These are phyloP conservation scores for Paramacrobiotus metropolitanus DNA, from an alignment of 1,140 invertebrate species.

Conservation along the genomic window DNA sequence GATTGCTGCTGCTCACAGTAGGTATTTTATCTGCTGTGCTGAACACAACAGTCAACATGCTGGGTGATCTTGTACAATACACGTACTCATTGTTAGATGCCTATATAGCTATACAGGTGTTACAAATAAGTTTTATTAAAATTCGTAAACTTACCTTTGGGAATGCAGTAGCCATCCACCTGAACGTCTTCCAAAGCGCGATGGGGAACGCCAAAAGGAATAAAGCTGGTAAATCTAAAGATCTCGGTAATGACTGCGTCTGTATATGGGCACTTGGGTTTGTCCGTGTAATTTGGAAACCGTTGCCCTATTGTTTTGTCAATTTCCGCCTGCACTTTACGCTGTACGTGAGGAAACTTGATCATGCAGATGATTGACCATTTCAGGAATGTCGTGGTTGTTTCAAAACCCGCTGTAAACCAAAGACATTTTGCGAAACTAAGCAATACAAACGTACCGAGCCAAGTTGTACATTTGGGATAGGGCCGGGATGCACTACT, in stretches of 20 bases:
- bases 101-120: no score
- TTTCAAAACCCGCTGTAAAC: slow-evolving; percentile 12
- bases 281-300: neutral
- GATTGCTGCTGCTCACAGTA: no score
- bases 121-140: neutral
- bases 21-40: no score
- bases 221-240: neutral
- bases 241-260: neutral
- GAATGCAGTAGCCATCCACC: neutral
- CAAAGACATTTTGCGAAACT: neutral
- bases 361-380: slow-evolving; percentile 11
- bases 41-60: no score
- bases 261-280: neutral
- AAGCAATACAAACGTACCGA: neutral
- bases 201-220: slow-evolving; percentile 1
- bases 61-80: no score
- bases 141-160: neutral
- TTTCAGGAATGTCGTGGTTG: slow-evolving; percentile 10
- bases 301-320: slow-evolving; percentile 7
- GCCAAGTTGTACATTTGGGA: neutral
- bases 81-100: no score
- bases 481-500: no score
- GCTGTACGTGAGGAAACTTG: slow-evolving; percentile 10
- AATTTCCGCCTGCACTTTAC: slow-evolving; percentile 11
- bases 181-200: neutral